Evolutionary conservation across 2,888 invertebrate species (phyloP).

Genomic region (Odontothrips loti): DNA sequence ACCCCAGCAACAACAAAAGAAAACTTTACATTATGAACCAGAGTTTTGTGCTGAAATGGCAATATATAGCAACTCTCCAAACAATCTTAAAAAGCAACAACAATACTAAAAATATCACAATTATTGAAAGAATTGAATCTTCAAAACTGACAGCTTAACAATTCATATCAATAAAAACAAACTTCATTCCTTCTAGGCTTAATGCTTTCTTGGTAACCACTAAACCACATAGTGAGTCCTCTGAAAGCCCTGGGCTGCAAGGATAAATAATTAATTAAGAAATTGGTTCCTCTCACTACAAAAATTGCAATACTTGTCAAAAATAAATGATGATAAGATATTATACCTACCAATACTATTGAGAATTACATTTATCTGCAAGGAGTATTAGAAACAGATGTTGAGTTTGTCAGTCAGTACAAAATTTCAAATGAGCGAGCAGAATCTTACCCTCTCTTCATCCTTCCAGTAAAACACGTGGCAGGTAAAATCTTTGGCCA

Average conservation of each 20-base stretch:
- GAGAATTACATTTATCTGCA: conserved; percentile 2
- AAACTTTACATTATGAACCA: too few relatives aligned
- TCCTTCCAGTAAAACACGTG: conserved; percentile 9
- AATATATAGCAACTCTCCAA: too few relatives aligned
- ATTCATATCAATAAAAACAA: too few relatives aligned
- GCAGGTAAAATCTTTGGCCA: conserved; percentile 1
- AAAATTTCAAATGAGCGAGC: background rate
- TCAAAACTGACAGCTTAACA: too few relatives aligned
- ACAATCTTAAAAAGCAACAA: too few relatives aligned
- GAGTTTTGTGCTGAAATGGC: too few relatives aligned
- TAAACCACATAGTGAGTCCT: conserved; percentile 8
- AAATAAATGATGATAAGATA: background rate
- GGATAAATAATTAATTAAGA: background rate
- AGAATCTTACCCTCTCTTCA: background rate
- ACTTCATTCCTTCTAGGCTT: too few relatives aligned
- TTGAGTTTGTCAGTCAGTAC: background rate
- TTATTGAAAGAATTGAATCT: background rate
- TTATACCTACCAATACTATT: background rate
- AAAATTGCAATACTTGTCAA: background rate
- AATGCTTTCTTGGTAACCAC: background rate
- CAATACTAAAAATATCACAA: background rate
- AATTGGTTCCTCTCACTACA: background rate
- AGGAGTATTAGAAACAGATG: background rate
- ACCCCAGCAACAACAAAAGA: background rate
- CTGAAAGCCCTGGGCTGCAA: conserved; percentile 19